Evolutionary conservation across 2,113 vertebrate species (phyloP), one percentile per base, ranked within the genome.

Genomic region (Lynx canadensis): DNA sequence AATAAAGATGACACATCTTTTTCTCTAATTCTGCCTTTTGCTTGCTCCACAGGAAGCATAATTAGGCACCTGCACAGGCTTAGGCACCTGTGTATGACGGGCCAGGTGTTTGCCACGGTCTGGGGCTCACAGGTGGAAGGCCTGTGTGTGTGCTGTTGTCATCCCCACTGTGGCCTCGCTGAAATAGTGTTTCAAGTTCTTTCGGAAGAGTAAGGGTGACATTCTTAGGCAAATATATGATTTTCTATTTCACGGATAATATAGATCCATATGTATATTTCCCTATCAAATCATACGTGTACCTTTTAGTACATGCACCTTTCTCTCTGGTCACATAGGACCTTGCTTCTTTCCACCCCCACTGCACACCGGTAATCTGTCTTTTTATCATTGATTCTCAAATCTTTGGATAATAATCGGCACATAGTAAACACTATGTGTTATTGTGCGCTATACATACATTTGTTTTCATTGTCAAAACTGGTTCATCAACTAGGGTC

Each of bases 131-230:
- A 13, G 69, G 73, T n/a, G 29, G 23, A 48, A 52, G 29, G 3
- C 15, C 5, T 29, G 19, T n/a, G 5, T 15, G 0, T 19, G 0
- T 48, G 15, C 5, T 27, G 0, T 0, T 3, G 7, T 27, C 10
- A 18, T 48, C 73, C 0, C 0, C 7, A 6, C 10, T 27, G 25
- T 21, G 15, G 7, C 55, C 38, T 10, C 10, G 7, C 41, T 15
- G 7, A 76, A 29, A 27, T 8, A 29, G 63, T 27, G 33, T 7
- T 68, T 69, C 68, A 88, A 0, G 4, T 4, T 79, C 63, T 4
- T 16, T 31, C 21, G 41, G 38, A 89, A 94, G 27, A 27, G 18
- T 45, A 6, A 81, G 31, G 18, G n/a, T 18, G 11, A 14, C 4
- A 1, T 65, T 76, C n/a, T 48, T 31, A 71, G 23, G 4, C 27